Base-by-base conservation (phyloP, 1,140 invertebrate species). In the Drosophila santomea region DNA sequence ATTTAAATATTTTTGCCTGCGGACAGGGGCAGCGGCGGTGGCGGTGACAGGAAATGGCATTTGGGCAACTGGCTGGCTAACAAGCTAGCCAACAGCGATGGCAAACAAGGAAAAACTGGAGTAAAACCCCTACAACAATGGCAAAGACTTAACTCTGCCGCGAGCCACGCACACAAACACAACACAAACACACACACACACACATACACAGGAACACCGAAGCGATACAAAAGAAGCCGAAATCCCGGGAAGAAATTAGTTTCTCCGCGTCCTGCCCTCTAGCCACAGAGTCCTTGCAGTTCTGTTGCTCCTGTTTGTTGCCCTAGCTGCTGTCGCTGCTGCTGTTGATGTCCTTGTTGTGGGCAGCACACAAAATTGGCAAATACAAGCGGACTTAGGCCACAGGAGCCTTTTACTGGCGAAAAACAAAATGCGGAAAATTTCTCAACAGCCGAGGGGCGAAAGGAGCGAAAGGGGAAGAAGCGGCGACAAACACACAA, bases 241-340 rank as follows among this genome's bases (percentile, higher is more conserved):
- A 75, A 75, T 75, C 73, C 73, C 58, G 79, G 69, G 60, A 83
- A 89, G 84, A 88, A 88, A 88, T 88, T 88, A 88, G 84, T 88
- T 88, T 83, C 83, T 62, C 67, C 58, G 25, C 48, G 45, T 41
- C 62, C 35, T 64, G 60, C 55, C 60, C 55, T 63, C 38, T 60
- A 43, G 64, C 61, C 64, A 38, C 38, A 36, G 23, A 61, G 64
- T 67, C 61, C 64, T 67, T 68, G 61, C 64, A 68, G 72, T 56
- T 60, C 55, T 63, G 64, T 38, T 50, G 48, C 32, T 51, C n/a
- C 48, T 51, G 48, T 51, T 51, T 35, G 48, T 17, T 32, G 15
- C 48, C 47, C 47, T 28, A 48, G 47, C 47, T 39, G 38, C 50
- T 39, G 44, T 28, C 10, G n/a, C 32, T 58, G 4, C 54, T 38